A percentile compares a stretch with the other conserved stretches of the same genome.
phyloP scores from a whole-genome alignment of 2,113 vertebrate species.

The Gymnogyps californianus region DNA sequence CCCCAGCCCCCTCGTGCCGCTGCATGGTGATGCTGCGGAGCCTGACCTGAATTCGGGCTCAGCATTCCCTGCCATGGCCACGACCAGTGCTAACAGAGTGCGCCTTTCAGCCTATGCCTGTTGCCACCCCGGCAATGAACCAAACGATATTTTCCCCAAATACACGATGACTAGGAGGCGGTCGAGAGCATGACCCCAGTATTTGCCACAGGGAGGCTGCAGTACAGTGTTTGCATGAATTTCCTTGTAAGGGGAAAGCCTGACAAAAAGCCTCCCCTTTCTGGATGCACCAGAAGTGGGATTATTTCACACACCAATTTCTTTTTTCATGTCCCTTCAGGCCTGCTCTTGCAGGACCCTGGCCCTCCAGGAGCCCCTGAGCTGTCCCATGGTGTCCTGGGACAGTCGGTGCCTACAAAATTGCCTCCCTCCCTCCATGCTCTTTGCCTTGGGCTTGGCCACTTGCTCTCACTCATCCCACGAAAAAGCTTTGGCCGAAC shows the following conservation, averaged over 20 bases:
- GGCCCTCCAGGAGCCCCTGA: neutral
- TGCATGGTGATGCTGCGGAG: neutral
- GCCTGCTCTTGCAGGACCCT: neutral
- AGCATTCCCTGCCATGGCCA: neutral
- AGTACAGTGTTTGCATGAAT: neutral
- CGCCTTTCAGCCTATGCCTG: neutral
- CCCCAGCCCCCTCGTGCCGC: accelerated
- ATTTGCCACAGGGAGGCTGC: neutral
- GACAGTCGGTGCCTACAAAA: neutral
- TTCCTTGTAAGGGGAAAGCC: neutral
- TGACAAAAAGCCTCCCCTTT: neutral
- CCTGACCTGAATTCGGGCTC: neutral
- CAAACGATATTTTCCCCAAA: neutral
- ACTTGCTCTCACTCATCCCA: neutral
- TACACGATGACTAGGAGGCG: neutral
- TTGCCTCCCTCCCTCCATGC: neutral
- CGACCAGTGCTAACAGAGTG: accelerated
- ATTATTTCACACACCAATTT: neutral
- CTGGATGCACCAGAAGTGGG: neutral
- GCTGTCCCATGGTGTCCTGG: neutral
- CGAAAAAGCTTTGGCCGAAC: neutral
- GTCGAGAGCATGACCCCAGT: neutral
- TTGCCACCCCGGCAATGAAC: neutral
- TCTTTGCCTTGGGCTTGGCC: neutral
- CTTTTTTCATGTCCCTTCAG: neutral